These are phyloP conservation scores for Lerista edwardsae DNA, from an alignment of 2,797 vertebrate genomes.

Conservation along the genomic window DNA sequence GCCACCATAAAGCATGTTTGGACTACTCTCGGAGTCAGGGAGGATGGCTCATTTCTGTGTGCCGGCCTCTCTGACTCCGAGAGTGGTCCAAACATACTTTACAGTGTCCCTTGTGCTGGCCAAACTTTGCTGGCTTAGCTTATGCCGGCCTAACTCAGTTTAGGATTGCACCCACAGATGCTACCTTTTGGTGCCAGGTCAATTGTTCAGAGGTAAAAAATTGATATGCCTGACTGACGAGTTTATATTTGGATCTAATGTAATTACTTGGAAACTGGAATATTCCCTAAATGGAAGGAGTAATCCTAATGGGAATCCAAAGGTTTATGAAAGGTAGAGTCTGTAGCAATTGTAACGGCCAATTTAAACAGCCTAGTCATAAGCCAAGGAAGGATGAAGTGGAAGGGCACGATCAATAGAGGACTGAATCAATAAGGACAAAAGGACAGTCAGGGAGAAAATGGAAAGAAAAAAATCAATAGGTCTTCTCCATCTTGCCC, in stretches of 20 bases:
- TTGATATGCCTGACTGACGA: neutral
- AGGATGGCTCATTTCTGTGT: too few species aligned
- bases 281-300: neutral
- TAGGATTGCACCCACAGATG: too few species aligned
- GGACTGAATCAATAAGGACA: neutral
- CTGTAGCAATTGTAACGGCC: neutral
- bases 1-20: too few species aligned
- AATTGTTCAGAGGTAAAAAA: neutral
- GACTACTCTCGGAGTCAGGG: too few species aligned
- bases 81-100: too few species aligned
- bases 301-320: neutral
- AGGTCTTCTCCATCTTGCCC: neutral
- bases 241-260: conserved; percentile 23
- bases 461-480: neutral
- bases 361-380: neutral
- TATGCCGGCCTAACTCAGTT: too few species aligned
- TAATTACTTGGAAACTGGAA: neutral
- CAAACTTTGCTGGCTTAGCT: too few species aligned
- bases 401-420: neutral
- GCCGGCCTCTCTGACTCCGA: too few species aligned
- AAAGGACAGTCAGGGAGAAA: conserved; percentile 13
- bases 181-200: neutral
- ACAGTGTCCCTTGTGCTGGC: too few species aligned
- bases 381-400: conserved; percentile 3
- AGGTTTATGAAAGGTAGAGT: neutral